phyloP scores from a whole-genome alignment of 1,140 invertebrate genomes.

The Atta colombica region DNA sequence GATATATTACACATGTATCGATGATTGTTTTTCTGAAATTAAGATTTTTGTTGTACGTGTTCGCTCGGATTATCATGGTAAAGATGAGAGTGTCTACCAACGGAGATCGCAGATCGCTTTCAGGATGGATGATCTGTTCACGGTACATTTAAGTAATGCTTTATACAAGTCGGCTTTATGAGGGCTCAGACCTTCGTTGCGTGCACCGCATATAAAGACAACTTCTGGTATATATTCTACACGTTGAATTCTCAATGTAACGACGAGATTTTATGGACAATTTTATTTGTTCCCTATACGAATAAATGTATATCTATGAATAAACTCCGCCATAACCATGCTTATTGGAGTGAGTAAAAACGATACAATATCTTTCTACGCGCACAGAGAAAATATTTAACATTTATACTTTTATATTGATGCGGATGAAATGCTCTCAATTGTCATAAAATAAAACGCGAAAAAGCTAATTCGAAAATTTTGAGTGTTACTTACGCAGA shows the following conservation, averaged over 20 bases:
- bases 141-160: slow-evolving; percentile 72
- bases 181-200: slow-evolving; percentile 68
- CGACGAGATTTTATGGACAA: slow-evolving; percentile 68
- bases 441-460: background rate
- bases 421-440: background rate
- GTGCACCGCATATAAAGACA: slow-evolving; percentile 73
- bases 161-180: slow-evolving; percentile 72
- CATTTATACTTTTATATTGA: slow-evolving; percentile 6
- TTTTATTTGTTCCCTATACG: slow-evolving; percentile 69
- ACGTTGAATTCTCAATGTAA: slow-evolving; percentile 64
- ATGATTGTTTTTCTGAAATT: slow-evolving; percentile 21
- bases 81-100: slow-evolving; percentile 24
- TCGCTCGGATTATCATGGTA: background rate
- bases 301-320: slow-evolving; percentile 44
- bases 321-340: slow-evolving; percentile 51
- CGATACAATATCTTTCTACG: background rate
- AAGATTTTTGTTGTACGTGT: background rate
- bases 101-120: slow-evolving; percentile 45
- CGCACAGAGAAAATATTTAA: slow-evolving; percentile 9
- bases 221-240: slow-evolving; percentile 49
- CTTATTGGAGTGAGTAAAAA: slow-evolving; percentile 26
- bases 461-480: background rate
- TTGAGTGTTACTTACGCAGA: background rate
- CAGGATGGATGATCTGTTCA: slow-evolving; percentile 71
- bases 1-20: background rate